Percentiles rank a stretch among this genome's conserved stretches.
Conservation (phyloP, 2,113 vertebrate genomes). For the Gymnobelideus leadbeateri region DNA sequence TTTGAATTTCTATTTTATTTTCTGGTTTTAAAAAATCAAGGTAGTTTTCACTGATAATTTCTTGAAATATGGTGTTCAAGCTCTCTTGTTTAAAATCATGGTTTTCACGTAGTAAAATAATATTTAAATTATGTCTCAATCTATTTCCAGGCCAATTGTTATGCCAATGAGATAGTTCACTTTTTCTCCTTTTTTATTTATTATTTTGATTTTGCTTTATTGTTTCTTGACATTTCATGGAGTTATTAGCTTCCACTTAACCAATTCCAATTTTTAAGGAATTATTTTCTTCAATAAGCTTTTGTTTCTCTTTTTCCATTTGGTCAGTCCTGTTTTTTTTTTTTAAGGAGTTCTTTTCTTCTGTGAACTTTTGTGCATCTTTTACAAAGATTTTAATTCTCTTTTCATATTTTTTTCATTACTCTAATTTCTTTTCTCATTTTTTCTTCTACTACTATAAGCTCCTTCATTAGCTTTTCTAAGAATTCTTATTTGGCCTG, state of each 20-base stretch:
- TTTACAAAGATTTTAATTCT: background rate
- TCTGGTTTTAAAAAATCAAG: background rate
- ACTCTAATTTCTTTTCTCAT: background rate
- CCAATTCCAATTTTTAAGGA: background rate
- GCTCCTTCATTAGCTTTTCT: background rate
- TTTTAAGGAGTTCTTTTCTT: background rate
- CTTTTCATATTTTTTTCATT: background rate
- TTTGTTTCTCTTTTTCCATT: background rate
- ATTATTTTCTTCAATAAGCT: background rate
- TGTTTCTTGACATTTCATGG: background rate
- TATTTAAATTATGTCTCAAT: background rate
- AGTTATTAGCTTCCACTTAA: background rate
- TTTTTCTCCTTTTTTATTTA: background rate
- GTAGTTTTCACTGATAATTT: background rate
- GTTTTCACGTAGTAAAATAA: background rate
- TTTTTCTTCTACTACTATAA: background rate
- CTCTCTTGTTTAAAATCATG: background rate
- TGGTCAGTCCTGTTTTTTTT: background rate
- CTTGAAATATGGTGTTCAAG: background rate
- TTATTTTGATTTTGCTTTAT: background rate
- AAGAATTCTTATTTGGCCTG: background rate
- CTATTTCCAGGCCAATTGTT: background rate
- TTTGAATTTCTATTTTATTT: background rate
- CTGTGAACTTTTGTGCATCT: background rate
- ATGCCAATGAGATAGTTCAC: background rate